phyloP scores from a whole-genome alignment of 2,113 vertebrate species.

The Pseudonaja textilis region DNA sequence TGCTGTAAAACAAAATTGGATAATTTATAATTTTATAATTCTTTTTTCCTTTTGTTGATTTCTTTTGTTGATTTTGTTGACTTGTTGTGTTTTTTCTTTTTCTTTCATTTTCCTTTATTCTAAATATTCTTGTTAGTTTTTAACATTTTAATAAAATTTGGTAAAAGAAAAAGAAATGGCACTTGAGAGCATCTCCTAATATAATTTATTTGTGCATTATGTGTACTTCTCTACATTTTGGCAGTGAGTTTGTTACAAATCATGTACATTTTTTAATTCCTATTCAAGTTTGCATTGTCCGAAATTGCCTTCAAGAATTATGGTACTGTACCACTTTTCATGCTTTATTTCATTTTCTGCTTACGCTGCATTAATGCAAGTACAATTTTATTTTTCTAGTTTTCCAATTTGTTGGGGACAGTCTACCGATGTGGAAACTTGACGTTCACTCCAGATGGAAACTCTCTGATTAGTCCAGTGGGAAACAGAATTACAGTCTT shows the following conservation, averaged over 20 bases:
- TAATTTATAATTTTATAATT: too few relatives aligned
- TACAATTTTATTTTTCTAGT: constrained; percentile 66
- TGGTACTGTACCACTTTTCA: not conserved
- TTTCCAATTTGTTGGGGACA: constrained; percentile 90
- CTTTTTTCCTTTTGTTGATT: too few relatives aligned
- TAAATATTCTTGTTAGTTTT: not conserved
- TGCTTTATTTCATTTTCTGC: not conserved
- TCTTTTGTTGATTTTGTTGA: too few relatives aligned
- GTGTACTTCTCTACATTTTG: not conserved
- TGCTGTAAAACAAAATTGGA: too few relatives aligned
- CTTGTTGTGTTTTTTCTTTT: too few relatives aligned
- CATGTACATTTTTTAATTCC: not conserved
- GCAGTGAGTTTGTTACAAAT: not conserved
- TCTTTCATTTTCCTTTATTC: too few relatives aligned
- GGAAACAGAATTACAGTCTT: constrained; percentile 91
- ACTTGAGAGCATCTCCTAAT: not conserved
- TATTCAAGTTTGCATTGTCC: not conserved
- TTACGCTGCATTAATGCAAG: not conserved
- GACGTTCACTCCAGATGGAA: constrained; percentile 86
- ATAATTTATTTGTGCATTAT: not conserved
- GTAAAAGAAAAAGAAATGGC: too few relatives aligned
- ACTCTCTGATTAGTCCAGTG: constrained; percentile 88
- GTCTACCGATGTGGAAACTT: constrained; percentile 92
- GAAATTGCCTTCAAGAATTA: not conserved
- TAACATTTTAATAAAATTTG: not conserved